These are phyloP conservation scores for Cochlearius cochlearius DNA, from an alignment of 2,113 vertebrate species.

Conservation along the genomic window DNA sequence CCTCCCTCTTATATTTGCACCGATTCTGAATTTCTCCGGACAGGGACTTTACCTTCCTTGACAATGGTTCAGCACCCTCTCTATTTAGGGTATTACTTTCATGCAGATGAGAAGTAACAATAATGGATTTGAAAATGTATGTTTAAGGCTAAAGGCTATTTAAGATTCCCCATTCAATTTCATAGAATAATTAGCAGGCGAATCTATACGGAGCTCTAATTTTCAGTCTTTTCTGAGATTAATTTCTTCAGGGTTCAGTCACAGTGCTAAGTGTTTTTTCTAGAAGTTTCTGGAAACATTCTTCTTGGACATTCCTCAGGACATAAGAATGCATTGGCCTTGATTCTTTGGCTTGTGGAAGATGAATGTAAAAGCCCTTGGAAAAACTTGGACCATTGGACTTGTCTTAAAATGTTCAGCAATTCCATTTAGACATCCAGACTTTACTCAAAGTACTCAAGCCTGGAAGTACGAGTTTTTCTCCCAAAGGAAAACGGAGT, in stretches of 20 bases:
- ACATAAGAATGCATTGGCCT: not conserved
- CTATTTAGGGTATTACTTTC: not conserved
- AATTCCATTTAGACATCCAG: not conserved
- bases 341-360: not conserved
- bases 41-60: not conserved
- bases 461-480: not conserved
- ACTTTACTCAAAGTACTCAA: not conserved
- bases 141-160: constrained; percentile 30
- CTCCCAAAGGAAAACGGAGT: not conserved
- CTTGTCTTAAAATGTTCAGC: not conserved
- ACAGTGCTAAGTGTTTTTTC: not conserved
- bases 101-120: not conserved
- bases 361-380: not conserved
- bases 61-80: not conserved
- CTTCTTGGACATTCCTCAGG: constrained; percentile 8
- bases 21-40: not conserved
- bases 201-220: constrained; percentile 16
- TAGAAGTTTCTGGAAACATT: constrained; percentile 23
- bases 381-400: not conserved
- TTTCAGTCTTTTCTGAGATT: constrained; percentile 3
- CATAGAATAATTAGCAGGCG: constrained; percentile 4
- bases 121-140: constrained; percentile 34
- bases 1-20: not conserved
- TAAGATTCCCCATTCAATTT: constrained; percentile 19
- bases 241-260: constrained; percentile 20